Evolutionary conservation across 2,888 invertebrate genomes (phyloP).

Genomic region (Leptopilina syphax): DNA sequence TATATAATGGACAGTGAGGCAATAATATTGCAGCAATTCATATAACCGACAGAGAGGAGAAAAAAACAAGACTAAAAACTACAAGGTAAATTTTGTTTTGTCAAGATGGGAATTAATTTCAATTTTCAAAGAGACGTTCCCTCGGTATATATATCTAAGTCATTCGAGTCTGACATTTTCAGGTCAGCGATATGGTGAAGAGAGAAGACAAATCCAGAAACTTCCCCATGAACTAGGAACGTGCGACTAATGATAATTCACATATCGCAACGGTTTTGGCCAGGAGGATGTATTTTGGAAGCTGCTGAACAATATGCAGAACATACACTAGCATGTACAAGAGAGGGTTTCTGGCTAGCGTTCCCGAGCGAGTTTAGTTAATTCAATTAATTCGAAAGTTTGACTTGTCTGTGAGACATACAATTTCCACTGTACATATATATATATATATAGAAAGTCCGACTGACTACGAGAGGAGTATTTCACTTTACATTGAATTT

Average conservation of each 20-base stretch:
- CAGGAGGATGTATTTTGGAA: constrained; percentile 1
- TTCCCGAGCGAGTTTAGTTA: constrained; percentile 33
- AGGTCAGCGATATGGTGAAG: constrained; percentile 20
- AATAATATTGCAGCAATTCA: no score
- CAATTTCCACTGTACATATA: background rate
- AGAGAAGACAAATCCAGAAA: constrained; percentile 33
- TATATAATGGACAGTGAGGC: no score
- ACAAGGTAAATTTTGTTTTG: background rate
- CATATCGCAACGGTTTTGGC: constrained; percentile 28
- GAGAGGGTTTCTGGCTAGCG: constrained; percentile 9
- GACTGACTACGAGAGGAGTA: background rate
- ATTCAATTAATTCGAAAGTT: constrained; percentile 40
- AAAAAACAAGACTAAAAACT: background rate
- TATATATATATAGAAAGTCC: background rate
- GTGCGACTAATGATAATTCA: constrained; percentile 39
- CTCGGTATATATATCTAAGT: background rate
- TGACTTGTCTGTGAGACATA: constrained; percentile 26
- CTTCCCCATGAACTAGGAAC: constrained; percentile 18
- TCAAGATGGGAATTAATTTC: background rate
- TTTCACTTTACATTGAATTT: background rate
- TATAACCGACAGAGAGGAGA: background rate
- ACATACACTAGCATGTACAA: constrained; percentile 23
- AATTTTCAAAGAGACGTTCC: background rate
- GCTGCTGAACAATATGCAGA: constrained; percentile 20
- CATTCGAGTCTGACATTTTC: constrained; percentile 21